phyloP scores from a whole-genome alignment of 2,113 vertebrate species.

The Euleptes europaea region DNA sequence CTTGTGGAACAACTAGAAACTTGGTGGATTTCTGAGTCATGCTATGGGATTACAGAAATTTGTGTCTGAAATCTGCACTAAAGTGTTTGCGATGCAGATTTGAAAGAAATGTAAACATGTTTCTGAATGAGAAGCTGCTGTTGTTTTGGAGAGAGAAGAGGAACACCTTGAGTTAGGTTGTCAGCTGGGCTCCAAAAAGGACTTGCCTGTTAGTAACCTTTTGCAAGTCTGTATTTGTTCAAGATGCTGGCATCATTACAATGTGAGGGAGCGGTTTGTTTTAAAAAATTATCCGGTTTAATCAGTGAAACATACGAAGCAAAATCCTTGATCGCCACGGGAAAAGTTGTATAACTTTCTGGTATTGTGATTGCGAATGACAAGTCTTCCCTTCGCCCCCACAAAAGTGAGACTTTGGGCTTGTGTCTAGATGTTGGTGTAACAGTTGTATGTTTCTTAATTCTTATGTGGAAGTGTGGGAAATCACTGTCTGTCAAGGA shows the following conservation, averaged over 20 bases:
- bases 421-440: neutral
- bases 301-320: neutral
- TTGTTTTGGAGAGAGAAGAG: neutral
- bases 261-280: neutral
- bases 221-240: conserved; percentile 15
- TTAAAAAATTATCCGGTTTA: neutral
- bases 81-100: too few species aligned
- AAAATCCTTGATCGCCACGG: neutral
- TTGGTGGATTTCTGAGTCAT: too few species aligned
- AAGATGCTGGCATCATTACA: neutral
- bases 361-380: neutral
- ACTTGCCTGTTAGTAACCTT: neutral
- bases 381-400: neutral
- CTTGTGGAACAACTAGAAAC: too few species aligned
- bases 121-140: neutral
- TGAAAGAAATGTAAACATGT: too few species aligned
- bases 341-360: neutral
- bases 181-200: neutral
- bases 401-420: neutral
- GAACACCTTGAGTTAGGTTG: neutral
- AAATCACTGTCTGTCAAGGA: neutral
- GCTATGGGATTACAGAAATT: too few species aligned
- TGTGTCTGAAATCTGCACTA: too few species aligned
- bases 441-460: neutral
- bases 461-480: conserved; percentile 10